Evolutionary conservation across 2,888 invertebrate genomes (phyloP).

Genomic region (Elgonia sp.): DNA sequence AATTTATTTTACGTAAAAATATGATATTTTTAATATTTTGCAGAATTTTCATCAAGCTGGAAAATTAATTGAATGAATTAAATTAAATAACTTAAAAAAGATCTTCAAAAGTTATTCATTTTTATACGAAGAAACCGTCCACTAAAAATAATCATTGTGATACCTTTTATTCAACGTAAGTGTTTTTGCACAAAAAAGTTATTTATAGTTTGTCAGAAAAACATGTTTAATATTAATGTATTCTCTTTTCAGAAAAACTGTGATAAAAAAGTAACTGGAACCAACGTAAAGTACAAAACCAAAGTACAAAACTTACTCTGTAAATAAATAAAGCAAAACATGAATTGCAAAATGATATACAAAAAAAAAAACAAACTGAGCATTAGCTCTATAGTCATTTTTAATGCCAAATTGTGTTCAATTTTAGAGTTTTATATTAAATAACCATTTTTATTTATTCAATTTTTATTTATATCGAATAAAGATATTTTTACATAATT

Average conservation of each 20-base stretch:
- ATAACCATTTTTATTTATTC: no score
- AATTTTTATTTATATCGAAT: no score
- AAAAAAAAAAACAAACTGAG: no score
- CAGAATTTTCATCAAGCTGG: background rate
- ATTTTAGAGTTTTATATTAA: no score
- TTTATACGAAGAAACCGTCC: background rate
- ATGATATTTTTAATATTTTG: background rate
- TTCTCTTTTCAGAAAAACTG: conserved; percentile 33
- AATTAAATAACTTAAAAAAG: background rate
- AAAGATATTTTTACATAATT: no score
- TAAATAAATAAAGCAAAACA: no score
- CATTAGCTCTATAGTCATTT: no score
- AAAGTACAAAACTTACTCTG: background rate
- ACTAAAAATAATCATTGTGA: conserved; percentile 12
- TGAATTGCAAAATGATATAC: no score
- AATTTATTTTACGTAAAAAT: background rate
- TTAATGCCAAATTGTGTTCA: no score
- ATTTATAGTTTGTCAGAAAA: background rate
- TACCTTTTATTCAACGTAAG: conserved; percentile 19
- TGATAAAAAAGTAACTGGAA: conserved; percentile 30
- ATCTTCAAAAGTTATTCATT: background rate
- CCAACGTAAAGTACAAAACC: conserved; percentile 24
- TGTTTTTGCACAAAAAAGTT: background rate
- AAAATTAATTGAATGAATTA: no score
- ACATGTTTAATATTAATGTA: background rate